These are phyloP conservation scores for Danio choprae DNA, from an alignment of 2,797 vertebrate species.

Conservation along the genomic window DNA sequence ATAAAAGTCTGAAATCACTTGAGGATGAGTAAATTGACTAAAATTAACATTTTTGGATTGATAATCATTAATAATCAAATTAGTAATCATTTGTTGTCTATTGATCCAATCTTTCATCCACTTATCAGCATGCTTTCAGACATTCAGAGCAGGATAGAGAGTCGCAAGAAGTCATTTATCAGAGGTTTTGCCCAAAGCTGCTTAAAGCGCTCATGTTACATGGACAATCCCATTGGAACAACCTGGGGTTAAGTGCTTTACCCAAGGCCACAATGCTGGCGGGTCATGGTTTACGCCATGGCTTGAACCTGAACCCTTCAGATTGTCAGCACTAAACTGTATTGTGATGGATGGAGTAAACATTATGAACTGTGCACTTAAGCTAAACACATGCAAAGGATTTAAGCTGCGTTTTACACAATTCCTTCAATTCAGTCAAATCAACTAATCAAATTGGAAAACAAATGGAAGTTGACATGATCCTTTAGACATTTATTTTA, in stretches of 20 bases:
- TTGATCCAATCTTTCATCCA: neutral
- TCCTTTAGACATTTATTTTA: too few species aligned
- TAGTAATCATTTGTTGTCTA: neutral
- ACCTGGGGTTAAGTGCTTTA: slow-evolving; percentile 20
- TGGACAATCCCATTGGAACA: neutral
- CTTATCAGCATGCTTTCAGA: neutral
- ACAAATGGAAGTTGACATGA: too few species aligned
- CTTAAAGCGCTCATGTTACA: slow-evolving; percentile 11
- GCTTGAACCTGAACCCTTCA: neutral
- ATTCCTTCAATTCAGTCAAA: too few species aligned
- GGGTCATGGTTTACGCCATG: slow-evolving; percentile 1
- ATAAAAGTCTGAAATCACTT: too few species aligned
- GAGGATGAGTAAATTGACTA: too few species aligned
- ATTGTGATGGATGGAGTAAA: neutral
- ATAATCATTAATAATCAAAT: too few species aligned
- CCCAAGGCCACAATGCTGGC: neutral
- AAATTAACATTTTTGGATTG: too few species aligned
- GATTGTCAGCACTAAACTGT: neutral
- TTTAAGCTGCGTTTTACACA: too few species aligned
- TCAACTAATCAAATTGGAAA: too few species aligned
- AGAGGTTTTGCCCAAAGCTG: slow-evolving; percentile 1
- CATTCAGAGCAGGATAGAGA: neutral
- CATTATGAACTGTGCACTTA: neutral
- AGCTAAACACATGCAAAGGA: too few species aligned
- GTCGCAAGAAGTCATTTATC: neutral